A percentile compares a stretch with the other conserved stretches of the same genome.
Conservation (phyloP, 2,888 invertebrate genomes). For the Nemapogon koenigi region DNA sequence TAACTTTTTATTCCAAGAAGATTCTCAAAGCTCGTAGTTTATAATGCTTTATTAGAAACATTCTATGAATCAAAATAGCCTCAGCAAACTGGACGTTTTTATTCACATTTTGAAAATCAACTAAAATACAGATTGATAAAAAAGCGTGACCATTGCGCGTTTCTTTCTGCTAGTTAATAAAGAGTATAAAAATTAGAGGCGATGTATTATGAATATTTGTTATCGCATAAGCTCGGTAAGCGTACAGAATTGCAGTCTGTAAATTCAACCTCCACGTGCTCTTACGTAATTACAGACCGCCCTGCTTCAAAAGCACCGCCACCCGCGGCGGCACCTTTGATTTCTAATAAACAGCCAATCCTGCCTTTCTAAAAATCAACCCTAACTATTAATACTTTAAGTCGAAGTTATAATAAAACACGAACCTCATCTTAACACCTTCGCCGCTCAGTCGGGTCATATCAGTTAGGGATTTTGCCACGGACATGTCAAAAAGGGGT, state of each 20-base stretch:
- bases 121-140: too few species aligned
- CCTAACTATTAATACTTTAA: too few species aligned
- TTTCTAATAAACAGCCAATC: slow-evolving; percentile 46
- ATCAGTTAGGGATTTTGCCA: slow-evolving; percentile 65
- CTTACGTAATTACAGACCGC: slow-evolving; percentile 55
- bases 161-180: neutral
- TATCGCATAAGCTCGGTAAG: slow-evolving; percentile 4
- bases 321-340: slow-evolving; percentile 51
- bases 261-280: slow-evolving; percentile 17
- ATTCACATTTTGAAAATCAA: too few species aligned
- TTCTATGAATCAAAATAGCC: too few species aligned
- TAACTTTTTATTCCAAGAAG: too few species aligned
- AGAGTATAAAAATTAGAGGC: neutral
- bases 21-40: too few species aligned
- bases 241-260: slow-evolving; percentile 7
- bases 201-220: neutral
- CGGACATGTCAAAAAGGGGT: slow-evolving; percentile 65
- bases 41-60: too few species aligned
- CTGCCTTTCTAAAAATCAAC: slow-evolving; percentile 17
- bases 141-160: too few species aligned
- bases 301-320: slow-evolving; percentile 54
- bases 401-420: too few species aligned
- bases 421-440: slow-evolving; percentile 65
- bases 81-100: too few species aligned
- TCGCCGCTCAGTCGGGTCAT: slow-evolving; percentile 50